These are phyloP conservation scores for Lasiommata megera DNA, from an alignment of 2,888 invertebrate genomes.

Conservation along the genomic window DNA sequence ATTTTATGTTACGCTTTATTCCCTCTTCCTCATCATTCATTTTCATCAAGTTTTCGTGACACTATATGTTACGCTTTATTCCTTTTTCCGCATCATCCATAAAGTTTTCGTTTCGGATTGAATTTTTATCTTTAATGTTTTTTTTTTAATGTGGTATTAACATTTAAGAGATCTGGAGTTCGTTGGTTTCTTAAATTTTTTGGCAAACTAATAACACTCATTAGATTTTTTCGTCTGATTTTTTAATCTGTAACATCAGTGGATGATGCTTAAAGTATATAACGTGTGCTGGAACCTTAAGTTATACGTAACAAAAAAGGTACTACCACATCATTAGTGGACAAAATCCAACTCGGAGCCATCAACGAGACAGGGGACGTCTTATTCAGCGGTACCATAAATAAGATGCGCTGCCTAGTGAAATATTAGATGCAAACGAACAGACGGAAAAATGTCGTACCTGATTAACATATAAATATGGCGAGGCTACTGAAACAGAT, in stretches of 20 bases:
- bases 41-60: too few relatives aligned
- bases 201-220: too few relatives aligned
- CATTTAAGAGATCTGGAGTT: too few relatives aligned
- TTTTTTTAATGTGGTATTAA: too few relatives aligned
- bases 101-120: too few relatives aligned
- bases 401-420: conserved; percentile 63
- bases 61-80: too few relatives aligned
- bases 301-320: conserved; percentile 68
- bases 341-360: conserved; percentile 47
- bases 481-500: conserved; percentile 34
- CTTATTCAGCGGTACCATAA: conserved; percentile 68
- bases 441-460: conserved; percentile 66
- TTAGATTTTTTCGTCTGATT: too few relatives aligned
- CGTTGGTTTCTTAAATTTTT: too few relatives aligned
- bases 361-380: conserved; percentile 59
- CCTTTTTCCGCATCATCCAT: too few relatives aligned
- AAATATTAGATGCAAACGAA: conserved; percentile 74
- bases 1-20: too few relatives aligned
- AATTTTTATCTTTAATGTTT: too few relatives aligned
- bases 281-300: conserved; percentile 9
- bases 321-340: conserved; percentile 66
- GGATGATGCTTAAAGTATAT: neutral
- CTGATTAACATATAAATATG: conserved; percentile 68
- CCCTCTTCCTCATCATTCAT: too few relatives aligned
- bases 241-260: neutral